Conservation (phyloP, 2,113 vertebrate genomes). For the Pimephales promelas region DNA sequence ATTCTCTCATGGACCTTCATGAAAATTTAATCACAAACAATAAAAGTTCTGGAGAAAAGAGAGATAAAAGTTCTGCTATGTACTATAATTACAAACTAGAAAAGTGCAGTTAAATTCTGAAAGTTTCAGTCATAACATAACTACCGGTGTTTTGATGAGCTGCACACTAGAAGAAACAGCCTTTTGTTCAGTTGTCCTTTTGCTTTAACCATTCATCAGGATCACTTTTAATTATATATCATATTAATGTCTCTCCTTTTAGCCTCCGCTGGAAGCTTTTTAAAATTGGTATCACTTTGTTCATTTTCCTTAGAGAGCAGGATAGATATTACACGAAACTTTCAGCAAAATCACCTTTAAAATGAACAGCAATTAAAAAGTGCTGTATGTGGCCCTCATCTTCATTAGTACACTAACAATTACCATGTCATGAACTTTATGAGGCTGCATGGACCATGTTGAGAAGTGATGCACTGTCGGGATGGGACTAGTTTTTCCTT, state of each 20-base stretch:
- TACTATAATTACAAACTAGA: constrained; percentile 10
- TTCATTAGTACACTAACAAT: not conserved
- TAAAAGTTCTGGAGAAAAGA: constrained; percentile 18
- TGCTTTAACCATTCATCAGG: not conserved
- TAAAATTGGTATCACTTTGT: not conserved
- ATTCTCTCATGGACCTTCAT: not conserved
- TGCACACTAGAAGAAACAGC: not conserved
- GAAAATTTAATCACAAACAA: not conserved
- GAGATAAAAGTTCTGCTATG: constrained; percentile 12
- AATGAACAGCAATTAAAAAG: not conserved
- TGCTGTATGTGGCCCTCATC: constrained; percentile 9
- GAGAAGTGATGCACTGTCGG: not conserved
- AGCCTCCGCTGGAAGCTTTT: not conserved
- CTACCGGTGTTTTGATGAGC: not conserved
- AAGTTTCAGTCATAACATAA: not conserved
- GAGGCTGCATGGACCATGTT: not conserved
- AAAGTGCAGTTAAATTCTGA: not conserved
- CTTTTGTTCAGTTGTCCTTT: constrained; percentile 4
- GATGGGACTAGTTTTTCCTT: not conserved
- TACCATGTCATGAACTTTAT: constrained; percentile 9
- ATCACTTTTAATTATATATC: constrained; percentile 26
- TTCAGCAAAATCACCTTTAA: constrained; percentile 2
- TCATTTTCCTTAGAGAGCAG: not conserved
- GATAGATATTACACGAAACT: not conserved
- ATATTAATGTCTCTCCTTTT: not conserved